Evolutionary conservation across 2,113 vertebrate species (phyloP).

Genomic region (Forbesichthys papilliferus): DNA sequence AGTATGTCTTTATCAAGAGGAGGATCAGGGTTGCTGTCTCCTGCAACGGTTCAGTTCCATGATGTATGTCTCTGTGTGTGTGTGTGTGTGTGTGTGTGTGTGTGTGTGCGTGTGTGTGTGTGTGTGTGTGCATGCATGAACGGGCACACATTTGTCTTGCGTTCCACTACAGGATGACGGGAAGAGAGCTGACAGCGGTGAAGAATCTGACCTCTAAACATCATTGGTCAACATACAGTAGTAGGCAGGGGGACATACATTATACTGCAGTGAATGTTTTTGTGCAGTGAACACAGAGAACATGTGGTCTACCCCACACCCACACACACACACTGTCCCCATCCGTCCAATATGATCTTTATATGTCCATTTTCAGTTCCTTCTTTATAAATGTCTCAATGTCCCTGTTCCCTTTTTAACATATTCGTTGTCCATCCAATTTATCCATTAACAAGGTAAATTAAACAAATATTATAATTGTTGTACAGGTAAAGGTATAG

Average conservation of each 20-base stretch:
- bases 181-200: constrained; percentile 2
- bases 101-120: constrained; percentile 6
- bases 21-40: background rate
- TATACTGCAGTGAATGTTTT: constrained; percentile 8
- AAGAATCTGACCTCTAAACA: constrained; percentile 66
- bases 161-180: too few species aligned
- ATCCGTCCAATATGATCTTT: background rate
- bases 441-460: too few species aligned
- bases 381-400: too few species aligned
- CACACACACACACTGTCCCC: background rate
- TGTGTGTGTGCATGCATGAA: constrained; percentile 3
- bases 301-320: background rate
- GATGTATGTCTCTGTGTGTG: background rate
- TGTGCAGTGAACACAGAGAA: background rate
- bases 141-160: constrained; percentile 17
- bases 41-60: constrained; percentile 1
- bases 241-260: constrained; percentile 48
- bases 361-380: background rate
- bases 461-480: too few species aligned
- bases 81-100: constrained; percentile 6
- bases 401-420: too few species aligned
- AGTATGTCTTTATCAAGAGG: constrained; percentile 1
- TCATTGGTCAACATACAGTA: constrained; percentile 63
- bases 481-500: too few species aligned
- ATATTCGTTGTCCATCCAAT: too few species aligned